Conservation (phyloP, 2,888 invertebrate species). For the Drosophila incognita region DNA sequence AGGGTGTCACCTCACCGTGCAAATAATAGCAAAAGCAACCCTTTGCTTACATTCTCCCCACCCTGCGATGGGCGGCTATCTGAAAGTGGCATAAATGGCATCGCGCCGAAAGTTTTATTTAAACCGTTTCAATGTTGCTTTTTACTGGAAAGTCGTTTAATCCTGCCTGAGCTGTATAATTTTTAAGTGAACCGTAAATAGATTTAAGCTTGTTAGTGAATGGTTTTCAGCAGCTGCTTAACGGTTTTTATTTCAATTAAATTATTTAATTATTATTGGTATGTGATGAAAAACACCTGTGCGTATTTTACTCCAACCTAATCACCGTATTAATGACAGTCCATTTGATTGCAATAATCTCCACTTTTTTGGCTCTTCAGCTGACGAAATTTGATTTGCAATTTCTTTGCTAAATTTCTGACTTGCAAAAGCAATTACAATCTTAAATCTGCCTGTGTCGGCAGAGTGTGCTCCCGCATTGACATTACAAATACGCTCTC, state of each 20-base stretch:
- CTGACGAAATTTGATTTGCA: neutral
- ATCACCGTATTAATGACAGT: neutral
- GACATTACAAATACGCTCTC: conserved; percentile 11
- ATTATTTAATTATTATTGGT: neutral
- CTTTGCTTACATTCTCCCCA: neutral
- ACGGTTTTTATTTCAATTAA: neutral
- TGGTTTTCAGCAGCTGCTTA: neutral
- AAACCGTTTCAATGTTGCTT: conserved; percentile 28
- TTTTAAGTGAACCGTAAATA: neutral
- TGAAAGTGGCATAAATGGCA: conserved; percentile 4
- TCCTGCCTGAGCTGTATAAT: neutral
- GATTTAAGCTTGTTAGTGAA: neutral
- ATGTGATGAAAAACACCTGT: neutral
- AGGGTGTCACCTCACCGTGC: conserved; percentile 71
- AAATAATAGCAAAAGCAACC: conserved; percentile 60
- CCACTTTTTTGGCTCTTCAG: neutral
- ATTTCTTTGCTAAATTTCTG: neutral
- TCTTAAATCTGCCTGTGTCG: neutral
- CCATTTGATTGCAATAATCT: neutral
- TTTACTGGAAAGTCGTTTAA: neutral
- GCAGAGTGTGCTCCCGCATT: neutral
- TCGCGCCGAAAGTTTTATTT: conserved; percentile 25
- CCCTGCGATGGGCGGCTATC: neutral
- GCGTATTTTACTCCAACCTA: neutral
- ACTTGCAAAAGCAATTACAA: conserved; percentile 25